Conservation (phyloP, 2,113 vertebrate genomes). For the Alethe diademata region DNA sequence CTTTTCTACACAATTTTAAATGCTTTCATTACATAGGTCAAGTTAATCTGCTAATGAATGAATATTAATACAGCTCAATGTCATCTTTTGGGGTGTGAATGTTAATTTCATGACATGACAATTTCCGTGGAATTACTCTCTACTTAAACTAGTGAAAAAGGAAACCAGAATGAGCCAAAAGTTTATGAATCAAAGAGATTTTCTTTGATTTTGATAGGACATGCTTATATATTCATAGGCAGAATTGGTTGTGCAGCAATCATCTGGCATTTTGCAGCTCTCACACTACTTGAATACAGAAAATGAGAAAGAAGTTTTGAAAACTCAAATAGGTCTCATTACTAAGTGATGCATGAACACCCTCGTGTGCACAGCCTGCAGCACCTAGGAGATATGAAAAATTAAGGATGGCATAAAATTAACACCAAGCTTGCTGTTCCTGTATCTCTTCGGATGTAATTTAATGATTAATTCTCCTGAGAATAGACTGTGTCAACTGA, state of each 20-base stretch:
- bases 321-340: conserved; percentile 16
- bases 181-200: neutral
- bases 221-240: neutral
- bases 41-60: neutral
- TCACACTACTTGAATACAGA: neutral
- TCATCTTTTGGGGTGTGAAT: neutral
- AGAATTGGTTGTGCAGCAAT: neutral
- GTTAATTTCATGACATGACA: neutral
- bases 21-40: neutral
- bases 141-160: neutral
- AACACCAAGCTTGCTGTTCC: conserved; percentile 45
- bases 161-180: neutral
- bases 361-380: neutral
- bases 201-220: neutral
- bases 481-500: conserved; percentile 24
- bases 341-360: conserved; percentile 35
- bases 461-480: conserved; percentile 28
- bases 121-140: neutral
- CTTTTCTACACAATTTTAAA: neutral
- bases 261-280: conserved; percentile 3
- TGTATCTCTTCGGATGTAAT: conserved; percentile 39
- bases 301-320: conserved; percentile 21
- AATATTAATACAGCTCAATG: neutral
- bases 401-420: conserved; percentile 62
- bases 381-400: conserved; percentile 34